phyloP scores from a whole-genome alignment of 1,140 invertebrate species.

The Conus betulinus region DNA sequence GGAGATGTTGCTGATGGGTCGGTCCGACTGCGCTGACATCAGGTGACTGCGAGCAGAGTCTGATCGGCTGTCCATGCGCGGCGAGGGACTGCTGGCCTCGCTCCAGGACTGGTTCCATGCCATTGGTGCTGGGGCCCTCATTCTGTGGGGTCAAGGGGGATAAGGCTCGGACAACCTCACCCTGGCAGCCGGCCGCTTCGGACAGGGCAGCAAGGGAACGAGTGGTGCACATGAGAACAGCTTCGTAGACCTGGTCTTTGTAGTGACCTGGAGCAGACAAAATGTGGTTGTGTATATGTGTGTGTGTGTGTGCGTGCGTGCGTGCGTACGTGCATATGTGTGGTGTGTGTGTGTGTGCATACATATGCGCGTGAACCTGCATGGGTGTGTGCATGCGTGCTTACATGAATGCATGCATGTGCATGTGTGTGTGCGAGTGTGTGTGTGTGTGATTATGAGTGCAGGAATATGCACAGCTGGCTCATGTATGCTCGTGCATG shows the following conservation, averaged over 20 bases:
- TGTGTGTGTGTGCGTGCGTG: background rate
- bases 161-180: constrained; percentile 64
- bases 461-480: no score
- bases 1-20: constrained; percentile 66
- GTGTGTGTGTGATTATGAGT: no score
- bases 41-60: constrained; percentile 44
- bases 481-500: no score
- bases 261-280: constrained; percentile 60
- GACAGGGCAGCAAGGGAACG: constrained; percentile 68
- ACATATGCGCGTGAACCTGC: no score
- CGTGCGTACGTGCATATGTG: background rate
- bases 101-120: constrained; percentile 34
- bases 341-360: no score
- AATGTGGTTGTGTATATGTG: background rate
- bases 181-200: constrained; percentile 70
- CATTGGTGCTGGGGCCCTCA: background rate
- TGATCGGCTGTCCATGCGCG: constrained; percentile 39
- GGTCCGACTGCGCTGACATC: constrained; percentile 39
- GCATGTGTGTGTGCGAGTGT: no score
- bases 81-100: constrained; percentile 45
- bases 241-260: constrained; percentile 67
- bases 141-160: constrained; percentile 58
- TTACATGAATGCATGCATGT: no score
- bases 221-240: constrained; percentile 64
- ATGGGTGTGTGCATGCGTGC: no score